phyloP scores from a whole-genome alignment of 2,888 invertebrate species.

The Gari tellinella region DNA sequence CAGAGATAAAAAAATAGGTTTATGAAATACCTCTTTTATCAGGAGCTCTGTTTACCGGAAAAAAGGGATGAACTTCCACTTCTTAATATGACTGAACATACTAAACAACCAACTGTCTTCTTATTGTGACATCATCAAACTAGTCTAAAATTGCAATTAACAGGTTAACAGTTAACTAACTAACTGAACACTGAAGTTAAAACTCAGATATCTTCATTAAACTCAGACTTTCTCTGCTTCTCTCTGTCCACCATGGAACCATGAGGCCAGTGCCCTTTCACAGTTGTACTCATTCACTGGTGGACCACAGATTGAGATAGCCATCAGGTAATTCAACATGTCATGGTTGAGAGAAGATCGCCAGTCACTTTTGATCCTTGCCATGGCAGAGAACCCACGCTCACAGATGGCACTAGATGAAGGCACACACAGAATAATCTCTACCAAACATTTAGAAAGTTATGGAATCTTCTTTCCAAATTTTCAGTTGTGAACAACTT shows the following conservation, averaged over 20 bases:
- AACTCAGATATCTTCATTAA: constrained; percentile 8
- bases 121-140: too few species aligned
- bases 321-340: constrained; percentile 49
- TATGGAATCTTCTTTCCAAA: constrained; percentile 12
- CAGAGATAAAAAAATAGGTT: too few species aligned
- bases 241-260: constrained; percentile 56
- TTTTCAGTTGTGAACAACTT: constrained; percentile 16
- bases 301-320: constrained; percentile 41
- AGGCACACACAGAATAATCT: constrained; percentile 16
- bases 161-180: too few species aligned
- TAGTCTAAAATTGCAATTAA: too few species aligned
- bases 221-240: constrained; percentile 42
- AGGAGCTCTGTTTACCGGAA: too few species aligned
- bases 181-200: too few species aligned
- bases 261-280: constrained; percentile 33
- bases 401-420: constrained; percentile 39
- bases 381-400: constrained; percentile 57
- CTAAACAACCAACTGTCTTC: too few species aligned
- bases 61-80: too few species aligned
- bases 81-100: too few species aligned
- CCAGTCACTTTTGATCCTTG: constrained; percentile 60
- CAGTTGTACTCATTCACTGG: constrained; percentile 31
- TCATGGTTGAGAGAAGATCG: constrained; percentile 33
- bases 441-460: constrained; percentile 24
- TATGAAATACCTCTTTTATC: too few species aligned